A percentile compares a stretch with the other conserved stretches of the same genome.
Conservation (phyloP, 1,140 invertebrate species). For the Bathynomus jamesi region DNA sequence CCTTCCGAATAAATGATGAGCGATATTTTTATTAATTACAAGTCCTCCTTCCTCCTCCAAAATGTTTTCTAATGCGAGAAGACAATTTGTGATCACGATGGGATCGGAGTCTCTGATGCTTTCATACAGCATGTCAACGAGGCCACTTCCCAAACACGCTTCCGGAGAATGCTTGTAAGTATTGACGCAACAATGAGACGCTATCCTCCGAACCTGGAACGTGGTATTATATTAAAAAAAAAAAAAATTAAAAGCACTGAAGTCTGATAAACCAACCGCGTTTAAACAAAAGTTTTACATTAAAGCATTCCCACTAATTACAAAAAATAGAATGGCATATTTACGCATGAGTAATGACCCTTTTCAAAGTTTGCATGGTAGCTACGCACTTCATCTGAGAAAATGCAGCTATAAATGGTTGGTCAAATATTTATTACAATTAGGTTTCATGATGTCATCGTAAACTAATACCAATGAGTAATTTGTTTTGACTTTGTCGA, state of each 20-base stretch:
- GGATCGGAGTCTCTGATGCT: background rate
- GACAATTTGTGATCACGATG: background rate
- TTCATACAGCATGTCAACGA: background rate
- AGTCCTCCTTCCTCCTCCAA: background rate
- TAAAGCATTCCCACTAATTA: background rate
- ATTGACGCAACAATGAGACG: background rate
- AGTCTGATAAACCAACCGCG: too few species aligned
- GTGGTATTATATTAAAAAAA: background rate
- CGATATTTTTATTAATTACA: conserved; percentile 2
- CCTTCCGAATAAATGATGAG: background rate
- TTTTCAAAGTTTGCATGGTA: background rate
- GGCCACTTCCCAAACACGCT: background rate
- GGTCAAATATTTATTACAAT: too few species aligned
- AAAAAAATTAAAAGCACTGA: too few species aligned
- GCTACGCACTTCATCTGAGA: too few species aligned
- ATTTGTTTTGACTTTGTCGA: too few species aligned
- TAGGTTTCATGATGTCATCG: too few species aligned
- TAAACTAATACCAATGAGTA: too few species aligned
- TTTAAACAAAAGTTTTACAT: background rate
- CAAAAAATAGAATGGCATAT: background rate
- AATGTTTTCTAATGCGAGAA: background rate
- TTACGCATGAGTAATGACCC: background rate
- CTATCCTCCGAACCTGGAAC: background rate
- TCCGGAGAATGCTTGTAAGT: background rate
- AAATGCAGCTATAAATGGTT: too few species aligned